Evolutionary conservation across 2,888 invertebrate genomes (phyloP).

Genomic region (Sesia bembeciformis): DNA sequence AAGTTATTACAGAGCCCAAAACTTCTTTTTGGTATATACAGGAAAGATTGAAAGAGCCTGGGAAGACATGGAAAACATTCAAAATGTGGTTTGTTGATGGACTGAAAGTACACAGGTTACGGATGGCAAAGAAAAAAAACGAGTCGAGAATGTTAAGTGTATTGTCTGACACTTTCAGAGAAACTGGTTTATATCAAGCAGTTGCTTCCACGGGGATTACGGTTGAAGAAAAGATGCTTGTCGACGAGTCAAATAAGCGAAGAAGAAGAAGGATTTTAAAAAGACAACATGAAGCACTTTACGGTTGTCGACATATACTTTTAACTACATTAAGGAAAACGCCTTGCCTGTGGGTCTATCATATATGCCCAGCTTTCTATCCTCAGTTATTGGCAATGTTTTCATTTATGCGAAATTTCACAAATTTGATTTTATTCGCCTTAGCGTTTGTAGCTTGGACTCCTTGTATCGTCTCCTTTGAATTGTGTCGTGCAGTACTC

Average conservation of each 20-base stretch:
- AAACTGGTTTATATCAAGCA: constrained; percentile 18
- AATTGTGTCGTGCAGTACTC: constrained; percentile 24
- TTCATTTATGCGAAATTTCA: constrained; percentile 18
- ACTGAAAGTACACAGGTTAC: constrained; percentile 24
- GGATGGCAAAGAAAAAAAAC: constrained; percentile 19
- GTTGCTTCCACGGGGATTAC: constrained; percentile 27
- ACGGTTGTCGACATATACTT: constrained; percentile 26
- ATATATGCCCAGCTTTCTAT: constrained; percentile 38
- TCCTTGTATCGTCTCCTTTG: constrained; percentile 35
- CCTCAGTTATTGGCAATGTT: constrained; percentile 33
- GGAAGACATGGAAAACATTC: constrained; percentile 14
- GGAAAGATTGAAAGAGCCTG: constrained; percentile 17
- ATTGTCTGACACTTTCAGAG: constrained; percentile 24
- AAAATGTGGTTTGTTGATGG: constrained; percentile 12
- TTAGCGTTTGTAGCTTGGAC: constrained; percentile 35
- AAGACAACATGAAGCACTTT: constrained; percentile 21
- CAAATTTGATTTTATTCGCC: constrained; percentile 25
- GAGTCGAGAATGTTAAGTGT: constrained; percentile 26
- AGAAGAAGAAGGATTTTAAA: constrained; percentile 21
- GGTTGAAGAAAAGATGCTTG: constrained; percentile 14
- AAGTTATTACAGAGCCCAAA: constrained; percentile 21
- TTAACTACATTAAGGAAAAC: constrained; percentile 31
- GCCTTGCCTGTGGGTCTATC: constrained; percentile 44
- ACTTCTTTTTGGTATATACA: constrained; percentile 16
- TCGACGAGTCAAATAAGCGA: constrained; percentile 12